phyloP scores from a whole-genome alignment of 1,140 invertebrate species.

The Drosophila jambulina region DNA sequence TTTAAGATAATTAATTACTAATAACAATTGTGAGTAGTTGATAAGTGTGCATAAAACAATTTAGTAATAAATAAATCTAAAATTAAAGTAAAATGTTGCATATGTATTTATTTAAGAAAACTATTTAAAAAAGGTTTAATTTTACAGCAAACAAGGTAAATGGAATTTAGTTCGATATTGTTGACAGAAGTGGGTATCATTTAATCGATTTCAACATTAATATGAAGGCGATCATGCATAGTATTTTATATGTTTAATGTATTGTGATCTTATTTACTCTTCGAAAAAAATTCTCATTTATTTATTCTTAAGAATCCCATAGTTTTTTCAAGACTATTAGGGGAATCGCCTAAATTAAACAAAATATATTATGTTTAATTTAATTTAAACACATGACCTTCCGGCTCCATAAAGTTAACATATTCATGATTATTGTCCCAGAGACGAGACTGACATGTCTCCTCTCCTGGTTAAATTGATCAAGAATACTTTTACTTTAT shows the following conservation, averaged over 20 bases:
- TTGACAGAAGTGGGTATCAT: neutral
- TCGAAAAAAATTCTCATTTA: too few species aligned
- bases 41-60: conserved; percentile 77
- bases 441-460: neutral
- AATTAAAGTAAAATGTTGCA: conserved; percentile 16
- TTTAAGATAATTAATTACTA: conserved; percentile 29
- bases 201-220: neutral
- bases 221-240: neutral
- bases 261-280: too few species aligned
- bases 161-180: neutral
- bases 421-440: neutral
- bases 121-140: neutral
- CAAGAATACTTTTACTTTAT: neutral
- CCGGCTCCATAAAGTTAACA: neutral
- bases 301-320: too few species aligned
- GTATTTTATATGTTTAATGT: neutral
- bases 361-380: too few species aligned
- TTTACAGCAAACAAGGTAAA: neutral
- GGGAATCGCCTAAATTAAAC: too few species aligned
- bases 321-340: too few species aligned
- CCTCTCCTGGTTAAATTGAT: neutral
- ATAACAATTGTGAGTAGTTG: conserved; percentile 72
- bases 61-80: conserved; percentile 70
- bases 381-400: too few species aligned
- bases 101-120: neutral